These are phyloP conservation scores for Etheostoma cragini DNA, from an alignment of 2,113 vertebrate species.

Conservation along the genomic window DNA sequence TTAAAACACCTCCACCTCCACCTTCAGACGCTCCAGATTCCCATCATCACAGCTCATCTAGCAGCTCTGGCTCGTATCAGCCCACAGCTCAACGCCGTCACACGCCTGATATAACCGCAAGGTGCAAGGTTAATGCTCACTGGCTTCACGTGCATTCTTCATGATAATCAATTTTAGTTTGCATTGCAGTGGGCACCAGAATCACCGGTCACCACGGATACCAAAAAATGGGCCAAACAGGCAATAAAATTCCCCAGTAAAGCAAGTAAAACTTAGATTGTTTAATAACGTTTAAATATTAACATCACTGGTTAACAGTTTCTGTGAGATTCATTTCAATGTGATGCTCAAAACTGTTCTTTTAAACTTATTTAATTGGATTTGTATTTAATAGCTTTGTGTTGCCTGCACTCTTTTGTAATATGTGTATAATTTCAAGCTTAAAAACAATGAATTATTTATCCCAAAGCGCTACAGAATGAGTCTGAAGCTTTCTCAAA, in stretches of 20 bases:
- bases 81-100: conserved; percentile 52
- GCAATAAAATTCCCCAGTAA: background rate
- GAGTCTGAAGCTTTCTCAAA: background rate
- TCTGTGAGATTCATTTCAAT: background rate
- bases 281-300: background rate
- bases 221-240: background rate
- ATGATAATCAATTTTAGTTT: conserved; percentile 43
- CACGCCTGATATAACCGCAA: conserved; percentile 56
- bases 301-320: background rate
- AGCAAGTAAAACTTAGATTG: background rate
- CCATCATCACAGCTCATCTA: conserved; percentile 63
- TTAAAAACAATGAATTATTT: background rate
- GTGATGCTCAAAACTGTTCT: too few relatives aligned
- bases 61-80: conserved; percentile 49
- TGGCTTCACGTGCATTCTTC: conserved; percentile 39
- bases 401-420: background rate
- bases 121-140: conserved; percentile 60
- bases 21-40: conserved; percentile 51
- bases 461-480: background rate
- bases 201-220: conserved; percentile 13
- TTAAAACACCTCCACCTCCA: conserved; percentile 57
- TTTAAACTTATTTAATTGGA: background rate
- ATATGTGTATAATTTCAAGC: background rate
- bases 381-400: background rate
- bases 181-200: conserved; percentile 20